Evolutionary conservation across 2,113 vertebrate genomes (phyloP), one percentile per base, ranked within the genome.

Genomic region (Sinosuthora webbiana): DNA sequence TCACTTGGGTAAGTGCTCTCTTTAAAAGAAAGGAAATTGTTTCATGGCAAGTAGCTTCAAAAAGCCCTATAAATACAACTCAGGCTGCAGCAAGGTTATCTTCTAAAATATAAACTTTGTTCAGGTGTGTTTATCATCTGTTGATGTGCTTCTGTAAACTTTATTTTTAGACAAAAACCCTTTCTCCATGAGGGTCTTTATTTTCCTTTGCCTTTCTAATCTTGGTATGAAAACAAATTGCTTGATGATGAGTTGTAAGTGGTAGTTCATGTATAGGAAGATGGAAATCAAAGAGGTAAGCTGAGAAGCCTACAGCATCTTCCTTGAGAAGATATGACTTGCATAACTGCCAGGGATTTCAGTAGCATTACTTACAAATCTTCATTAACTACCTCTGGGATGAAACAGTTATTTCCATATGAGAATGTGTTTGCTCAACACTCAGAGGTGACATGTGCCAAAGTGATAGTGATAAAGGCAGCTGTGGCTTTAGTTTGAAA

Each of bases 1-100:
- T 99, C 98, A 53, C 94, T 98, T 44, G 98, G 98, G 98, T 98
- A 95, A 98, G 98, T 87, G 64, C 22, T 44, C 31, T 24, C 45
- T 82, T 87, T 21, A 37, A 37, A 83, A 83, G 52, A 21, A 59
- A 93, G 62, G 30, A 87, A 80, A 91, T 56, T 27, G 30, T 60
- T 87, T 69, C 7, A 9, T 33, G 35, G 64, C 62, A 44, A 33
- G 16, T 30, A 71, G 27, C 30, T 52, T 76, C 37, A 31, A 37
- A 64, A 78, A 55, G 42, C 21, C 31, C 55, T 89, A 7, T 78
- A 80, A 83, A n/a, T 44, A n/a, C 62, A 70, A 35, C 64, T 44
- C n/a, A 69, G 49, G 25, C 25, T 78, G 10, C 18, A 53, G 21
- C 47, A 59, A 64, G 50, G 30, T 57, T 71, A 23, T 67, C 35